A percentile compares a stretch with the other conserved stretches of the same genome.
Conservation (phyloP, 2,888 invertebrate species). For the Muschampia plurimacula region DNA sequence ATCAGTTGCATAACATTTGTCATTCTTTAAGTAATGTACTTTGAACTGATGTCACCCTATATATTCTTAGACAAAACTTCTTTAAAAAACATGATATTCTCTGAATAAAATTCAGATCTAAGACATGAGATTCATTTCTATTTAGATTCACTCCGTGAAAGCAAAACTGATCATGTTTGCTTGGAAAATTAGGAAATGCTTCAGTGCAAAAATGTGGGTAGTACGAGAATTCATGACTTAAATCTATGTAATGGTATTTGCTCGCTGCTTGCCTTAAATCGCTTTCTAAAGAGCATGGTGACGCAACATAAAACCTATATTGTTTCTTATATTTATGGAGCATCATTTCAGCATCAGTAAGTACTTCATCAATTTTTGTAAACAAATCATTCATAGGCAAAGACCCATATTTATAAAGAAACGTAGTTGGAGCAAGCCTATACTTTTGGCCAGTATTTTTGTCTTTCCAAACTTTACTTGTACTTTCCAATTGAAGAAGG, state of each 20-base stretch:
- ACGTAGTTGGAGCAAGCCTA: conserved; percentile 87
- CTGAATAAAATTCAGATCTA: conserved; percentile 71
- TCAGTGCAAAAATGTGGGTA: conserved; percentile 93
- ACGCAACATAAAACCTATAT: conserved; percentile 89
- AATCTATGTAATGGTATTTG: conserved; percentile 73
- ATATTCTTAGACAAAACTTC: conserved; percentile 76
- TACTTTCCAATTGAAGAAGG: conserved; percentile 89
- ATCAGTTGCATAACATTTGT: neutral
- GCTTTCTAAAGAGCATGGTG: conserved; percentile 88
- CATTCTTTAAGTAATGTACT: conserved; percentile 3
- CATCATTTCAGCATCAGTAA: conserved; percentile 86
- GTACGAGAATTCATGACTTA: conserved; percentile 85
- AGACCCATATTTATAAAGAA: conserved; percentile 90
- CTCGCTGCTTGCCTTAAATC: conserved; percentile 80
- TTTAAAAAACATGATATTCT: conserved; percentile 76
- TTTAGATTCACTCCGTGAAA: conserved; percentile 50
- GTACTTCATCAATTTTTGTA: conserved; percentile 82
- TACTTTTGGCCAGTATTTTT: conserved; percentile 87
- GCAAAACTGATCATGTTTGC: conserved; percentile 65
- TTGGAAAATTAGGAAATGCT: conserved; percentile 87
- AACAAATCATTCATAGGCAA: conserved; percentile 84
- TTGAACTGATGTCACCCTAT: conserved; percentile 58
- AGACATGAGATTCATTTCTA: conserved; percentile 65
- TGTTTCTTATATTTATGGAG: conserved; percentile 80
- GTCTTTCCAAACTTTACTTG: conserved; percentile 83